Percentiles rank a stretch among this genome's conserved stretches.
phyloP scores from a whole-genome alignment of 2,797 vertebrate species.

The Huso huso region DNA sequence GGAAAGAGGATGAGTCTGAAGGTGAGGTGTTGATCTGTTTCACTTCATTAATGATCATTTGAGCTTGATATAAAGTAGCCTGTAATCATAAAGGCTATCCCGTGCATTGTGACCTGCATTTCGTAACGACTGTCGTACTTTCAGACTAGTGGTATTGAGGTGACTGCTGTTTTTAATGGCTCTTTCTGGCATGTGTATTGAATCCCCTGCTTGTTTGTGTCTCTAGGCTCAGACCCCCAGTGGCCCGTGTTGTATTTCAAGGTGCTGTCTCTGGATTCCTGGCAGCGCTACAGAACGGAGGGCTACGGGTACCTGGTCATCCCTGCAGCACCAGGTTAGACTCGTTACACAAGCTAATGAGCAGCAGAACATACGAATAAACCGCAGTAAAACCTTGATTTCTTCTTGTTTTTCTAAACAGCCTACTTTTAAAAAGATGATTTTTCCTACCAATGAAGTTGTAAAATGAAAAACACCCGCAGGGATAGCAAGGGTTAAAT shows the following conservation, averaged over 20 bases:
- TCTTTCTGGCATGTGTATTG: background rate
- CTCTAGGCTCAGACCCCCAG: constrained; percentile 61
- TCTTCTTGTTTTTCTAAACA: no score
- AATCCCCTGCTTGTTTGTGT: constrained; percentile 3
- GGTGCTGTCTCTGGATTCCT: constrained; percentile 87
- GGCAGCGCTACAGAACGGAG: constrained; percentile 87
- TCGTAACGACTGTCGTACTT: background rate
- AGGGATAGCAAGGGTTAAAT: no score
- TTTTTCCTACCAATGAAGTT: no score
- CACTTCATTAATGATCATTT: background rate
- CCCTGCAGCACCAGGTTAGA: constrained; percentile 72
- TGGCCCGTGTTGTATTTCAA: constrained; percentile 93
- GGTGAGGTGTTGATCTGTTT: constrained; percentile 50
- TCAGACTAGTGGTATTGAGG: background rate
- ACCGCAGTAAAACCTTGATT: no score
- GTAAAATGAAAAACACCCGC: no score
- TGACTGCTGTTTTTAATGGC: background rate
- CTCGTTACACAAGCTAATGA: no score
- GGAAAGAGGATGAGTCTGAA: constrained; percentile 63
- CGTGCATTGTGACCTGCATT: no score
- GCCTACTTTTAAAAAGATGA: no score
- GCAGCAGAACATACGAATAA: no score
- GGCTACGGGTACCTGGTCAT: constrained; percentile 84
- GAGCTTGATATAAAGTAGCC: no score
- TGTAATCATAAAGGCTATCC: background rate